phyloP scores from a whole-genome alignment of 53 echinoderm and acorn worm genomes.

The Stichopus horrens region DNA sequence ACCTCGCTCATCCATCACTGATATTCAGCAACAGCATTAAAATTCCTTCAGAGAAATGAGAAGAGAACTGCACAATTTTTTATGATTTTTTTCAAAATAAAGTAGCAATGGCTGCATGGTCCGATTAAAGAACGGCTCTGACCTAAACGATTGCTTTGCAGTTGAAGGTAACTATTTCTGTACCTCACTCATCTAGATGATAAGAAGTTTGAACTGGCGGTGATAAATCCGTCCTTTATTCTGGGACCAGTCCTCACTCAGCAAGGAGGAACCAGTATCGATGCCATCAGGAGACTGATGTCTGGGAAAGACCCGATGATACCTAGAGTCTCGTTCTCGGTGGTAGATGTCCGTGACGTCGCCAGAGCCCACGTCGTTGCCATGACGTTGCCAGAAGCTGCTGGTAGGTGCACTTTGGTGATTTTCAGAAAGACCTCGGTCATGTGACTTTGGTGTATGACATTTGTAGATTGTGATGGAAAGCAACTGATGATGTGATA shows the following conservation, averaged over 20 bases:
- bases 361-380: conserved; percentile 73
- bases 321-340: conserved; percentile 53
- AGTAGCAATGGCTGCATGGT: no score
- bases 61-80: no score
- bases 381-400: conserved; percentile 68
- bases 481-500: no score
- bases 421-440: no score
- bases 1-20: no score
- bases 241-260: conserved; percentile 66
- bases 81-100: no score
- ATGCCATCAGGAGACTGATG: conserved; percentile 54
- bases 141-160: no score
- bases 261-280: conserved; percentile 59
- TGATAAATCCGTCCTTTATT: conserved; percentile 72
- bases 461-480: no score
- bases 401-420: conserved; percentile 36
- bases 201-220: conserved; percentile 67
- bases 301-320: conserved; percentile 55
- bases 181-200: conserved; percentile 40
- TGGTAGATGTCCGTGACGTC: conserved; percentile 77
- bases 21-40: no score
- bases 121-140: no score
- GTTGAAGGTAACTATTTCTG: background rate
- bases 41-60: no score
- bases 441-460: no score